Evolutionary conservation across 2,113 vertebrate species (phyloP).

Genomic region (Nansenia antarctica): DNA sequence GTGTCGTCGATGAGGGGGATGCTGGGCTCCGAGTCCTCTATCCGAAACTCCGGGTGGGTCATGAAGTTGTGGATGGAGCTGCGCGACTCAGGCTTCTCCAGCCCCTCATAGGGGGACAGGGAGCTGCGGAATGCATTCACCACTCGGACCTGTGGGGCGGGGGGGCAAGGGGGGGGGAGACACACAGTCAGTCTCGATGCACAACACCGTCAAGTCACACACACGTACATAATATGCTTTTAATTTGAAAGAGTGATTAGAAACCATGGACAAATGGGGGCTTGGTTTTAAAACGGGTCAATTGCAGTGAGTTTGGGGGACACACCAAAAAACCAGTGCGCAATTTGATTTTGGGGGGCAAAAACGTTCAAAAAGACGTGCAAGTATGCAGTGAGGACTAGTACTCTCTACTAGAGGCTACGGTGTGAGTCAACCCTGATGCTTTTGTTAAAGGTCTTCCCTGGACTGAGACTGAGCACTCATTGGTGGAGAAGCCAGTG

Average conservation of each 20-base stretch:
- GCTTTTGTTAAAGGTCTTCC: slow-evolving; percentile 62
- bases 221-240: slow-evolving; percentile 6
- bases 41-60: slow-evolving; percentile 98
- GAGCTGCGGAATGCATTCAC: slow-evolving; percentile 99
- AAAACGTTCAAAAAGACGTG: slow-evolving; percentile 80
- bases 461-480: neutral
- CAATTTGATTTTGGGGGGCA: slow-evolving; percentile 67
- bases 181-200: slow-evolving; percentile 47
- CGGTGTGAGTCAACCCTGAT: neutral
- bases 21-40: slow-evolving; percentile 98
- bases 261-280: slow-evolving; percentile 39
- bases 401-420: too few species aligned
- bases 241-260: slow-evolving; percentile 35
- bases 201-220: neutral
- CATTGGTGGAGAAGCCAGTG: neutral
- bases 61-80: slow-evolving; percentile 99
- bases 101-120: slow-evolving; percentile 96
- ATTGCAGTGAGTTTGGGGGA: slow-evolving; percentile 77
- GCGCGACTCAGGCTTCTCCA: slow-evolving; percentile 96
- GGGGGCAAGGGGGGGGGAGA: neutral
- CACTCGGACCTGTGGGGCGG: slow-evolving; percentile 92
- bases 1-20: slow-evolving; percentile 99
- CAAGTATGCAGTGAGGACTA: slow-evolving; percentile 66
- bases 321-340: slow-evolving; percentile 78
- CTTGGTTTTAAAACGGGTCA: slow-evolving; percentile 61